These are phyloP conservation scores for Stramonita haemastoma DNA, from an alignment of 2,888 invertebrate species.

Conservation along the genomic window DNA sequence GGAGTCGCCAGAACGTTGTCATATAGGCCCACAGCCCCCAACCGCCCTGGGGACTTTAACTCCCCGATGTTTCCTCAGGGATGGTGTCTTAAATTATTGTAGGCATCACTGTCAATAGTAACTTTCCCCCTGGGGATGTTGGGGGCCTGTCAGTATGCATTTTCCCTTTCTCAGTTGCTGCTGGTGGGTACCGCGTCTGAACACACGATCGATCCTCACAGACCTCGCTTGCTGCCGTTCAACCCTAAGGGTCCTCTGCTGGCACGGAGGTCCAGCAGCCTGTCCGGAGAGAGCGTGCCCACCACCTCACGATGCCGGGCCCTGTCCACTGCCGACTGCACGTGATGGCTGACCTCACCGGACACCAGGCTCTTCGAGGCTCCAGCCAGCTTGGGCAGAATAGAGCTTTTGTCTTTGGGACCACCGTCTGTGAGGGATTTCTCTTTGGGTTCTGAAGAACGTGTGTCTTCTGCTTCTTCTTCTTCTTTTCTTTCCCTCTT, in stretches of 20 bases:
- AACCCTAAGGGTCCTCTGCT: not conserved
- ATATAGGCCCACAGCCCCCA: too few species aligned
- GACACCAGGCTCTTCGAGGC: not conserved
- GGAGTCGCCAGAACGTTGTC: too few species aligned
- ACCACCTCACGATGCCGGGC: not conserved
- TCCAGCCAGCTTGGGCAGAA: not conserved
- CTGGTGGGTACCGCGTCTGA: too few species aligned
- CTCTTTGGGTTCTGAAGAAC: not conserved
- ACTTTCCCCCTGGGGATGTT: too few species aligned
- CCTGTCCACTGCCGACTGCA: not conserved
- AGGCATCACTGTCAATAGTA: too few species aligned
- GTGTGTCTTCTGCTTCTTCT: too few species aligned
- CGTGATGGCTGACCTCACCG: not conserved
- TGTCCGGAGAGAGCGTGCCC: constrained; percentile 2
- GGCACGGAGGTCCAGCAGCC: not conserved
- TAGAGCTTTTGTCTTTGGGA: not conserved
- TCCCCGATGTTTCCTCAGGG: too few species aligned
- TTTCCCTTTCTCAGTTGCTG: too few species aligned
- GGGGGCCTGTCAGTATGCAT: too few species aligned
- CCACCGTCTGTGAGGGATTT: not conserved
- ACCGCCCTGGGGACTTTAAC: too few species aligned
- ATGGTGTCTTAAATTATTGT: too few species aligned
- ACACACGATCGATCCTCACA: not conserved
- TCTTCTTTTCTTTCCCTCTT: too few species aligned
- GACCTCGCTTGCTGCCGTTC: not conserved